Evolutionary conservation across 2,888 invertebrate genomes (phyloP), one percentile per base, ranked within the genome.

Genomic region (Dermolepida albohirtum): DNA sequence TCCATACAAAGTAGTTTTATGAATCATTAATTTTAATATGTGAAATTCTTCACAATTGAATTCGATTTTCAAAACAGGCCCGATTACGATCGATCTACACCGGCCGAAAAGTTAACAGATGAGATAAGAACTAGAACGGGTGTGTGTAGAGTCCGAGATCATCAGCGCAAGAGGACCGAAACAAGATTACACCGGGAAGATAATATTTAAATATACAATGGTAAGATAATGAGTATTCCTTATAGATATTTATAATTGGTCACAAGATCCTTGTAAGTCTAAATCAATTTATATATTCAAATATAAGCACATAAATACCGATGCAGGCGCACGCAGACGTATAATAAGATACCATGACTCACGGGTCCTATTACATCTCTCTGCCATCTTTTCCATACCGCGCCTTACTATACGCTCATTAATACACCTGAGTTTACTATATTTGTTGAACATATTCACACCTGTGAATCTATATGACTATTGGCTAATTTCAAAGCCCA

Each of bases 221-320:
- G 63, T 63, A 43, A 22, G 47, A 39, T 64, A 64, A 64, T 65
- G 74, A 74, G 75, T 72, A 73, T 72, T 72, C 75, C 74, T 73
- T 75, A 74, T 76, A 75, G 72, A 75, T 72, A 34, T 73, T 69
- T 55, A 69, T 65, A 76, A 78, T 78, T 75, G 76, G 76, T 77
- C 75, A 75, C 75, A 75, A 73, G 74, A 73, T 72, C 75, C 75
- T 74, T 76, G 75, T 76, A 76, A 74, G 76, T 72, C 74, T 74
- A 74, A 78, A 78, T 78, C 77, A 76, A 78, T 78, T 78, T 79
- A 78, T 78, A 70, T 77, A 79, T 79, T 78, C 75, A 77, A 78
- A 78, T 79, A 72, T 76, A 78, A 77, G 76, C 78, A 74, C 76
- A 77, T 78, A 77, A 78, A 76, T 77, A 69, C 41, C 39, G 39